phyloP scores from a whole-genome alignment of 2,113 vertebrate genomes.

The Stomatorhinus ivindoensis region DNA sequence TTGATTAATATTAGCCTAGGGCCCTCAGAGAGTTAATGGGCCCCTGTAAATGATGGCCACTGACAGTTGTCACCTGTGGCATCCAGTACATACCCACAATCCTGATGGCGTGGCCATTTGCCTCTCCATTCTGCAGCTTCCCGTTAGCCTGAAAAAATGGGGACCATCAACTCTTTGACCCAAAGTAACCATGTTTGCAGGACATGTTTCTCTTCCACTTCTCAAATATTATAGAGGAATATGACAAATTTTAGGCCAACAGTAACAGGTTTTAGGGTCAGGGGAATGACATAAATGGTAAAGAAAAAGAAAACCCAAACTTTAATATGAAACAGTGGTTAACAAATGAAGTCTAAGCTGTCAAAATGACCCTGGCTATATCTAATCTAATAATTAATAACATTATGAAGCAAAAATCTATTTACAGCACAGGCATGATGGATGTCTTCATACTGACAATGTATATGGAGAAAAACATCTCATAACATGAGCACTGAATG shows the following conservation, averaged over 20 bases:
- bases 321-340: not conserved
- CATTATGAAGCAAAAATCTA: not conserved
- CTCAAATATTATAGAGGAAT: not conserved
- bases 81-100: constrained; percentile 37
- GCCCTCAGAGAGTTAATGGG: not conserved
- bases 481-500: not conserved
- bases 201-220: not conserved
- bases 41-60: not conserved
- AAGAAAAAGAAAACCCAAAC: not conserved
- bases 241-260: not conserved
- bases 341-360: not conserved
- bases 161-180: not conserved
- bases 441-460: not conserved
- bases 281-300: not conserved
- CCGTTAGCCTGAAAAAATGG: constrained; percentile 25
- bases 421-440: not conserved
- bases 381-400: not conserved
- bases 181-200: not conserved
- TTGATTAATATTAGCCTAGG: not conserved
- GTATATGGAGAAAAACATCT: not conserved
- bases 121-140: constrained; percentile 45
- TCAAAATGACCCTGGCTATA: not conserved
- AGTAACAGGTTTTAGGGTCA: not conserved
- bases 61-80: not conserved
- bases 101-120: constrained; percentile 40